Percentiles rank a stretch among this genome's conserved stretches.
These are phyloP conservation scores for Phragmatobia fuliginosa DNA, from an alignment of 2,888 invertebrate species.

Conservation along the genomic window DNA sequence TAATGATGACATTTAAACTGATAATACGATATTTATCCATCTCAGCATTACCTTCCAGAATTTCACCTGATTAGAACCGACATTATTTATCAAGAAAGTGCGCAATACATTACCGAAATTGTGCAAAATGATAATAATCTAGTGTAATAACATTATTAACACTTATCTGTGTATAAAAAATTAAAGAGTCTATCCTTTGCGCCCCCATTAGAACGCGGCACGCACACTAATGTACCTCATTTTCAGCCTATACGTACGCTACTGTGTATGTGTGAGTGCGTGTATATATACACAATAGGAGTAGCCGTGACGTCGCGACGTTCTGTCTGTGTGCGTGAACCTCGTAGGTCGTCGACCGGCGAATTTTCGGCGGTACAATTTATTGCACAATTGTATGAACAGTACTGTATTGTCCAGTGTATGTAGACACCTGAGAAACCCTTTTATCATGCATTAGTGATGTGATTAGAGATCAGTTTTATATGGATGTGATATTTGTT, in stretches of 20 bases:
- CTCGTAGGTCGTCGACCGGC: slow-evolving; percentile 60
- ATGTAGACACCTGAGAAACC: slow-evolving; percentile 20
- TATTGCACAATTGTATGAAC: slow-evolving; percentile 65
- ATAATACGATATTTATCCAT: background rate
- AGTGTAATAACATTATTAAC: slow-evolving; percentile 25
- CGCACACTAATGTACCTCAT: slow-evolving; percentile 41
- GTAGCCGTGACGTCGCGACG: slow-evolving; percentile 57
- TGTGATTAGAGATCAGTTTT: slow-evolving; percentile 12
- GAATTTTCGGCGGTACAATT: slow-evolving; percentile 63
- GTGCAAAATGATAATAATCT: slow-evolving; percentile 29
- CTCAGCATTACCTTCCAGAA: background rate
- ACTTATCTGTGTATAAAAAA: slow-evolving; percentile 43
- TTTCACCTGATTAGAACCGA: background rate
- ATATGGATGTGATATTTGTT: slow-evolving; percentile 30
- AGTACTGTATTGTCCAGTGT: slow-evolving; percentile 27
- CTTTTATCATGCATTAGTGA: background rate
- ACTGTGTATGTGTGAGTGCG: slow-evolving; percentile 47
- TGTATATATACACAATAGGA: slow-evolving; percentile 53
- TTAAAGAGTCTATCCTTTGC: slow-evolving; percentile 59
- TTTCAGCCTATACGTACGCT: slow-evolving; percentile 45
- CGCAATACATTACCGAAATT: slow-evolving; percentile 17
- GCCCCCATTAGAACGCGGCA: slow-evolving; percentile 58
- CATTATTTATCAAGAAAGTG: slow-evolving; percentile 10
- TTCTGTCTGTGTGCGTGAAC: slow-evolving; percentile 53
- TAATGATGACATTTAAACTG: background rate